Percentiles rank a stretch among this genome's conserved stretches.
Conservation (phyloP, 2,888 invertebrate species). For the Pyrocoelia pectoralis region DNA sequence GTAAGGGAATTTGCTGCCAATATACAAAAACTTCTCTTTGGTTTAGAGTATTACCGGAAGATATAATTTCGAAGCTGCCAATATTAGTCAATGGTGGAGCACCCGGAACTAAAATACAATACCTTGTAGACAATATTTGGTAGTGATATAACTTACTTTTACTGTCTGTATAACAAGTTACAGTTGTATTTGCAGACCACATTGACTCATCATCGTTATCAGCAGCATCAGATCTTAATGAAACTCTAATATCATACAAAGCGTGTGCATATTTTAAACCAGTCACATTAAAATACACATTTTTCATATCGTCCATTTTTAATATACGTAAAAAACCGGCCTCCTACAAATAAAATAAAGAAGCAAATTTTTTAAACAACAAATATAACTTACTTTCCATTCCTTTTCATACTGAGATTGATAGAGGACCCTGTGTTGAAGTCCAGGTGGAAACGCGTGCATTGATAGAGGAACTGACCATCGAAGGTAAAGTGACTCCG, state of each 20-base stretch:
- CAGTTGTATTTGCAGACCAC: conserved; percentile 75
- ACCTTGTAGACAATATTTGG: too few species aligned
- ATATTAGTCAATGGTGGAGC: conserved; percentile 74
- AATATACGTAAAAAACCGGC: conserved; percentile 26
- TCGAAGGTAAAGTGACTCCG: conserved; percentile 59
- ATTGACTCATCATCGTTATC: conserved; percentile 63
- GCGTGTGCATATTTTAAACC: conserved; percentile 71
- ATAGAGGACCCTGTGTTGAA: conserved; percentile 63
- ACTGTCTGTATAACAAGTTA: conserved; percentile 68
- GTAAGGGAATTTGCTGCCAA: conserved; percentile 77
- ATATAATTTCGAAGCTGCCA: conserved; percentile 74
- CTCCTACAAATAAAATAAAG: conserved; percentile 30
- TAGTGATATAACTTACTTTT: conserved; percentile 45
- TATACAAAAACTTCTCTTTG: conserved; percentile 74
- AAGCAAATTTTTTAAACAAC: not conserved
- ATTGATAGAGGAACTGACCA: conserved; percentile 63
- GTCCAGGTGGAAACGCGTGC: conserved; percentile 62
- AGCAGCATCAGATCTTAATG: conserved; percentile 67
- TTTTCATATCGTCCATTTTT: conserved; percentile 20
- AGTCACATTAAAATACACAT: conserved; percentile 59
- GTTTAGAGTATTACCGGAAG: conserved; percentile 56
- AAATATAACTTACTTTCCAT: conserved; percentile 57
- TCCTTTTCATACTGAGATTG: conserved; percentile 61
- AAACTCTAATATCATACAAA: conserved; percentile 76
- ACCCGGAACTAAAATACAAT: conserved; percentile 63